Base-by-base conservation (phyloP, 2,797 vertebrate genomes). In the Lacerta agilis region DNA sequence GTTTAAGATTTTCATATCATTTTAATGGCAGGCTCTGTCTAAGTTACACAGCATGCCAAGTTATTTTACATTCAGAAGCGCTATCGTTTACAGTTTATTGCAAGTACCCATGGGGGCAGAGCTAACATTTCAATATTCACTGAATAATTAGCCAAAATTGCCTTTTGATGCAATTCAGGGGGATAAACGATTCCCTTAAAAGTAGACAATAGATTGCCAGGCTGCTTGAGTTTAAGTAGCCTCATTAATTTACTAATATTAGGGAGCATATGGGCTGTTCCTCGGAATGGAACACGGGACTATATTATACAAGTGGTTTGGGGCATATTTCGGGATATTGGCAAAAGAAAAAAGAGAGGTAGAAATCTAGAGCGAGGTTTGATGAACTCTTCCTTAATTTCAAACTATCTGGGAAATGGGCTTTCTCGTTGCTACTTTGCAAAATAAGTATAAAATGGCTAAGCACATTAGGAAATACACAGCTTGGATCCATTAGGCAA, bases 71-170 rank as follows among this genome's bases (percentile, higher is more conserved):
- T 91, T 89, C 89, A 73, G 11, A 78, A 79, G 33, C 38, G 89
- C 61, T 64, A 93, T 80, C 85, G 82, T 88, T 86, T 93, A 45
- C 86, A 92, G 88, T 91, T 79, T 94, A 77, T 20, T 90, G 4
- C 67, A 90, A 94, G 69, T 41, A 86, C n/a, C 45, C 90, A 90
- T 38, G 45, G 86, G 93, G 86, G 89, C 93, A 93, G 91, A 88
- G 67, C 84, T 91, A 96, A 71, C 91, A 90, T 94, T 95, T 95
- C 89, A 91, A 92, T 92, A 89, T 0, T 8, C 83, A 94, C 89
- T 81, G 38, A 91, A 87, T 88, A 95, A 95, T 96, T 94, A 95
- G 83, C 79, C 49, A 93, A 92, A 95, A 95, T 91, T 93, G 87
- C 61, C 23, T 93, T 93, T 95, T 91, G 80, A 85, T 90, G 86